A percentile compares a stretch with the other conserved stretches of the same genome.
Evolutionary conservation across 2,888 invertebrate species (phyloP).

Genomic region (Drosophila ustulata): DNA sequence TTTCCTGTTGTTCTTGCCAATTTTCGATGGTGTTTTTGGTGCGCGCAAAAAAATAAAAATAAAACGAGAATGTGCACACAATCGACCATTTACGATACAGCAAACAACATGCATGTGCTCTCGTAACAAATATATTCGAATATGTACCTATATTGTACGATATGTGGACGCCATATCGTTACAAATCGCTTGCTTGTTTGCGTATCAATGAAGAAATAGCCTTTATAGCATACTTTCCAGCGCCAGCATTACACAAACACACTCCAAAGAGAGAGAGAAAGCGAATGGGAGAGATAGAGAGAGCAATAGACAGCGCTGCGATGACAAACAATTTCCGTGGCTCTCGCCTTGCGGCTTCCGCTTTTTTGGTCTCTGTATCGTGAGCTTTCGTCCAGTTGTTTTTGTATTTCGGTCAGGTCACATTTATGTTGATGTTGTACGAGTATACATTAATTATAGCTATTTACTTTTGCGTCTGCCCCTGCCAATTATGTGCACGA

Average conservation of each 20-base stretch:
- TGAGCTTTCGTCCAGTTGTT: conserved; percentile 12
- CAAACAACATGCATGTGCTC: conserved; percentile 4
- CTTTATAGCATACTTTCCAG: conserved; percentile 73
- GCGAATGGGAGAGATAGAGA: neutral
- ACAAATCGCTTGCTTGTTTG: conserved; percentile 66
- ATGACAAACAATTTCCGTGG: conserved; percentile 68
- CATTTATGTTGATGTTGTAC: conserved; percentile 68
- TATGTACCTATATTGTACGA: conserved; percentile 3
- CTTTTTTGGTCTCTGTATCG: conserved; percentile 11
- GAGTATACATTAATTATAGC: conserved; percentile 78
- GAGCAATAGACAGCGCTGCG: conserved; percentile 7
- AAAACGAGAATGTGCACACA: conserved; percentile 21
- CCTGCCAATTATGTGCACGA: conserved; percentile 76
- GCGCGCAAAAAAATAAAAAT: conserved; percentile 2
- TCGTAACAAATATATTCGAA: neutral
- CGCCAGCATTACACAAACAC: conserved; percentile 45
- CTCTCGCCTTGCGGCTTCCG: conserved; percentile 53
- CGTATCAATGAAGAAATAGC: conserved; percentile 72
- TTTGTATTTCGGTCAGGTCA: conserved; percentile 71
- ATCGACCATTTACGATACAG: conserved; percentile 25
- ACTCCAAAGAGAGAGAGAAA: neutral
- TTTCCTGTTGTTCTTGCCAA: conserved; percentile 43
- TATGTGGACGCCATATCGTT: conserved; percentile 47
- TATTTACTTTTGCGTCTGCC: conserved; percentile 64
- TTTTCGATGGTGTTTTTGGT: conserved; percentile 28